Evolutionary conservation across 2,797 vertebrate species (phyloP).

Genomic region (Xenops minutus): DNA sequence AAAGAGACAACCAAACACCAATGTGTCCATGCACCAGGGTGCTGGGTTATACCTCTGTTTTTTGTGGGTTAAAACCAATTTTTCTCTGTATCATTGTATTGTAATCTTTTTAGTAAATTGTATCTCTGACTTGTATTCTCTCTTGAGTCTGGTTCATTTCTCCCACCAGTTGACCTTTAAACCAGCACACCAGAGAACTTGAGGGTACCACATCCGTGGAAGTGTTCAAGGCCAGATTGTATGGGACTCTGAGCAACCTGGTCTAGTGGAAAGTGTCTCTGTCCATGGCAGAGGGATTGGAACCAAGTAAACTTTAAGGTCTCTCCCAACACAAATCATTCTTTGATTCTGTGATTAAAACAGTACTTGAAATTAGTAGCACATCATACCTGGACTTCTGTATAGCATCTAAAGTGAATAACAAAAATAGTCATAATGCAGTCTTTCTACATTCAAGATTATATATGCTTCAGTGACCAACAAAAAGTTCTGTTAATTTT

Average conservation of each 20-base stretch:
- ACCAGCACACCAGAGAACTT: not conserved
- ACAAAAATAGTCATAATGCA: not conserved
- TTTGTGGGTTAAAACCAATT: no score
- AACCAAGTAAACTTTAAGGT: not conserved
- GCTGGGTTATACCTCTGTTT: no score
- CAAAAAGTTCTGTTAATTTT: not conserved
- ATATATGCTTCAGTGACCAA: rapidly evolving
- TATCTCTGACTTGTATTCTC: no score
- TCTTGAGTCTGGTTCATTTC: no score
- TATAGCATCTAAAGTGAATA: not conserved
- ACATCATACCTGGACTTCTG: rapidly evolving
- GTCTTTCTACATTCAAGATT: not conserved
- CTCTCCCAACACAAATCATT: not conserved
- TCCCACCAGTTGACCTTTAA: no score
- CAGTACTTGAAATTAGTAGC: not conserved
- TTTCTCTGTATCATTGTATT: no score
- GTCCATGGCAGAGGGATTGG: not conserved
- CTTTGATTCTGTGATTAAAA: not conserved
- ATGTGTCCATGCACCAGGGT: no score
- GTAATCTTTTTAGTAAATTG: no score
- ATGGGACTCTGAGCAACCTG: not conserved
- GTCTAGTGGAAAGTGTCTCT: not conserved
- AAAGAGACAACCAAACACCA: no score
- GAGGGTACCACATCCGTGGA: not conserved
- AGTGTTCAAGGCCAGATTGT: not conserved